Evolutionary conservation across 2,113 vertebrate species (phyloP), one percentile per base, ranked within the genome.

Genomic region (Hiodon tergisus): DNA sequence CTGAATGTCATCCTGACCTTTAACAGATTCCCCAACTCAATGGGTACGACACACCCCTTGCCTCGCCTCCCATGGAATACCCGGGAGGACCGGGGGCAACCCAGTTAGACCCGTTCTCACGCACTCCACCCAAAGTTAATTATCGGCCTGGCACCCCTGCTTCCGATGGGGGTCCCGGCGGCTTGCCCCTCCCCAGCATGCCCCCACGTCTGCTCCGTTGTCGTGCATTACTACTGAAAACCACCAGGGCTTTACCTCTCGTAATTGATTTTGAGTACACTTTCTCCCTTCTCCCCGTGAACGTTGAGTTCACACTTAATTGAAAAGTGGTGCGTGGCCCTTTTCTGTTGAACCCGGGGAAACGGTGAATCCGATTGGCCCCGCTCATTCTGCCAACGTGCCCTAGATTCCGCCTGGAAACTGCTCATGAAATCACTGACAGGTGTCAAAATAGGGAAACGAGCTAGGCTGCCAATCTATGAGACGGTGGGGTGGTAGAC

Each of bases 341-440:
- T 48, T 66, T 47, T 66, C 63, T 47, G 46, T 47, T 66, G 63
- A 47, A 66, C 46, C 48, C 4, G 48, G 5, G 7, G 63, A 48
- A 10, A 3, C 31, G 17, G 31, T 66, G 13, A 1, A 66, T 11
- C 31, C 63, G 63, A 46, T 6, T 66, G 3, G 63, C 46, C 31
- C 31, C 2, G 63, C 48, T 16, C 14, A 47, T 10, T 17, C 63
- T 46, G 31, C 11, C 46, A 66, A 66, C 11, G 46, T 46, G 63
- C 63, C 63, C 63, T 47, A 66, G 63, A 66, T 48, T 66, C 63
- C 6, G 13, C 7, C 31, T 5, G 63, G 63, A 10, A 48, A 6
- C 63, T 6, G 46, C 63, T 66, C 11, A 66, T 66, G 63, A 66
- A 66, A 66, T 47, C 13, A 47, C 63, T 48, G 63, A 66, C 63